Evolutionary conservation across 2,888 invertebrate genomes (phyloP), one percentile per base, ranked within the genome.

Genomic region (Lordiphosa andalusiaca): DNA sequence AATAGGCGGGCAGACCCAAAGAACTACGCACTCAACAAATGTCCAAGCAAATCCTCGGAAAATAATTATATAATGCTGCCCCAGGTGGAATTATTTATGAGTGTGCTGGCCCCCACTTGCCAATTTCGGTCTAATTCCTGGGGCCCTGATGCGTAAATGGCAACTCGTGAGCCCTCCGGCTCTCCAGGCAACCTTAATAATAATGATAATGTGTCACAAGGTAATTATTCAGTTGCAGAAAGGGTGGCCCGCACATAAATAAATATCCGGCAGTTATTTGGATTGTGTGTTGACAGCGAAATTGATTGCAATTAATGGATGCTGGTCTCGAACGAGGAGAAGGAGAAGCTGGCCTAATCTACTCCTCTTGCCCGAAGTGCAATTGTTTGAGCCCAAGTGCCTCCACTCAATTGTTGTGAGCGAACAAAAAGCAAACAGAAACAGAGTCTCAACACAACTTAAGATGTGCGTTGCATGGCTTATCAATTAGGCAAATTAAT

Each of bases 191-290:
- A 48, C 38, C 64, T 58, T 73, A 73, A 77, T 84, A 74, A 80
- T 80, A 84, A 80, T 84, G 84, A 81, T 81, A 84, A 81, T 81
- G 84, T 82, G 80, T 81, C 80, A 82, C 84, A 81, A 84, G 80
- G 80, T 69, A 84, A 81, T 81, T 81, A 81, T 81, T 81, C 84
- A 84, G 80, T 81, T 80, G 80, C 84, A 74, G 30, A 66, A 74
- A 60, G 57, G 60, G 49, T 63, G 61, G 46, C 54, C 47, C 44
- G 60, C 51, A 16, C 71, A 84, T 82, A 84, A 81, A 81, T 81
- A 81, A 84, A 80, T 80, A 80, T 70, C 80, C 78, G 69, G 70
- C 71, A 81, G 80, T 73, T 77, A 73, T 84, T 81, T 84, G 78
- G 67, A 77, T 68, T 84, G 69, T 75, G 73, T 74, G 80, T 78